These are phyloP conservation scores for Lacanobia oleracea DNA, from an alignment of 2,888 invertebrate genomes.

Conservation along the genomic window DNA sequence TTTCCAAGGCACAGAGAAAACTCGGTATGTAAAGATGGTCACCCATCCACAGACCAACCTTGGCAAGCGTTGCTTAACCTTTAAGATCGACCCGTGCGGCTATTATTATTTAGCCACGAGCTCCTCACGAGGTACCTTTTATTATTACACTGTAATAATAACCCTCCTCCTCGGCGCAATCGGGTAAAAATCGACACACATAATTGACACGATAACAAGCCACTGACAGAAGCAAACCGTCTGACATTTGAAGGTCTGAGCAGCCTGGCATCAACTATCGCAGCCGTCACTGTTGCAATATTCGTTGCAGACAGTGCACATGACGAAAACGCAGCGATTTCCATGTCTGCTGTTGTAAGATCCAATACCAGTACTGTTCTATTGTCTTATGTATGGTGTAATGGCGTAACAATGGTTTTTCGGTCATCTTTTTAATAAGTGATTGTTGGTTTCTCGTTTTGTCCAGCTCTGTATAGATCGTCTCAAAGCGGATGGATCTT, in stretches of 20 bases:
- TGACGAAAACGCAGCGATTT: slow-evolving; percentile 59
- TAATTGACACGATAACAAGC: slow-evolving; percentile 21
- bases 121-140: too few species aligned
- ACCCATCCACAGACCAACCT: too few species aligned
- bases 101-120: too few species aligned
- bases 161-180: too few species aligned
- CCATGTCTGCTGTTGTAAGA: slow-evolving; percentile 58
- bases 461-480: not conserved
- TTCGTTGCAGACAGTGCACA: slow-evolving; percentile 54
- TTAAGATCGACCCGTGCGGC: too few species aligned
- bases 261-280: slow-evolving; percentile 41
- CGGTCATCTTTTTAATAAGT: slow-evolving; percentile 21
- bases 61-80: too few species aligned
- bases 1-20: too few species aligned
- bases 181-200: slow-evolving; percentile 20
- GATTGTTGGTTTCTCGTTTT: not conserved
- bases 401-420: slow-evolving; percentile 41
- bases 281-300: slow-evolving; percentile 44
- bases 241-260: slow-evolving; percentile 57
- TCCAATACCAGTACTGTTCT: slow-evolving; percentile 44
- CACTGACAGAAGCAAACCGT: slow-evolving; percentile 27
- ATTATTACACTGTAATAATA: slow-evolving; percentile 10
- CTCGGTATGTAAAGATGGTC: too few species aligned
- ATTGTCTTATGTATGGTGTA: slow-evolving; percentile 53
- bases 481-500: not conserved